These are phyloP conservation scores for Tokudaia muenninki DNA, from an alignment of 2,797 vertebrate species.

Conservation along the genomic window DNA sequence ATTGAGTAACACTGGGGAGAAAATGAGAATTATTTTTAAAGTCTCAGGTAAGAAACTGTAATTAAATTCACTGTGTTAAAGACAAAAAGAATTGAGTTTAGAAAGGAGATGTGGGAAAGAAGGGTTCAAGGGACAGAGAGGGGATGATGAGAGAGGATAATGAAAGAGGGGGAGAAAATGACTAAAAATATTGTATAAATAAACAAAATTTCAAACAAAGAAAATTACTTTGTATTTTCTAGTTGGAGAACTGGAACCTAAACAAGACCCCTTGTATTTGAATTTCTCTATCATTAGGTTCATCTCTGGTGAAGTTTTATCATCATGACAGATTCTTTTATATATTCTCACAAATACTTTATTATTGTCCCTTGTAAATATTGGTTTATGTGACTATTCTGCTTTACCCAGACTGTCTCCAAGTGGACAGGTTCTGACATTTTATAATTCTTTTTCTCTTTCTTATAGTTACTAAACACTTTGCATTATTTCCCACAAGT, in stretches of 20 bases:
- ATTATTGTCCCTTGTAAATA: not conserved
- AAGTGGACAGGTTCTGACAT: not conserved
- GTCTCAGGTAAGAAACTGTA: not conserved
- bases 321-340: not conserved
- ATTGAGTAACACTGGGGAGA: not conserved
- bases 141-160: not conserved
- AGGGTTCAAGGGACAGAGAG: not conserved
- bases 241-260: not conserved
- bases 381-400: not conserved
- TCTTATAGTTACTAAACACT: not conserved
- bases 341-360: not conserved
- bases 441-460: not conserved
- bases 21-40: not conserved
- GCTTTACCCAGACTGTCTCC: not conserved
- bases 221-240: not conserved
- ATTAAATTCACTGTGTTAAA: not conserved
- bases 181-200: no score
- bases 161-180: not conserved
- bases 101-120: not conserved
- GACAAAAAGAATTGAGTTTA: not conserved
- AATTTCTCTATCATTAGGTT: not conserved
- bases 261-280: not conserved
- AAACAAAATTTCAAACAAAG: not conserved
- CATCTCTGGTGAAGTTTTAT: not conserved
- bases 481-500: not conserved